Conservation (phyloP, 2,797 vertebrate species). For the Rhadinocentrus ornatus region DNA sequence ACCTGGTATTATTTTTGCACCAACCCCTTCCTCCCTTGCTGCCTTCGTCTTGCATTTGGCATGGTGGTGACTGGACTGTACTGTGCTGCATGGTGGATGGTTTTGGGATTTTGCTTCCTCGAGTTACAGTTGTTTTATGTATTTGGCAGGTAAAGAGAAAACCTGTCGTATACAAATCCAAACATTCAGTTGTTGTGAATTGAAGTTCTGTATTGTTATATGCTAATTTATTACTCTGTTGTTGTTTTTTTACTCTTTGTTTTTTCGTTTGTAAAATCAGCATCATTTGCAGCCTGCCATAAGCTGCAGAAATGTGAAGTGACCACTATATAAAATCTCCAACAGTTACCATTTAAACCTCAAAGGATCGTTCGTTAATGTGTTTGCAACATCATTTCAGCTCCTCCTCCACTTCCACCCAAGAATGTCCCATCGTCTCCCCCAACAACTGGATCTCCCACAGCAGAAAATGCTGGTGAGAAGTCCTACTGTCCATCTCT, state of each 20-base stretch:
- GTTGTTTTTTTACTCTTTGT: not conserved
- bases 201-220: not conserved
- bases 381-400: conserved; percentile 80
- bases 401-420: conserved; percentile 94
- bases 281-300: conserved; percentile 1
- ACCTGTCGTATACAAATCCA: not conserved
- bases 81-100: conserved; percentile 58
- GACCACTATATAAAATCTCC: not conserved
- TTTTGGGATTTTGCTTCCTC: conserved; percentile 26
- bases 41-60: conserved; percentile 54
- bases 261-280: not conserved
- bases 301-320: not conserved
- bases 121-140: conserved; percentile 23
- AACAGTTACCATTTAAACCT: not conserved
- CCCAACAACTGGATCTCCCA: conserved; percentile 81
- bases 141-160: conserved; percentile 10
- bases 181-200: conserved; percentile 5
- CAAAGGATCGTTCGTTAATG: conserved; percentile 44
- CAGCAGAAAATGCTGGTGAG: conserved; percentile 85
- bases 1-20: conserved; percentile 17
- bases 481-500: conserved; percentile 12
- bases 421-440: conserved; percentile 92
- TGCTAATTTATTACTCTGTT: not conserved
- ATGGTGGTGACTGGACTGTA: conserved; percentile 50
- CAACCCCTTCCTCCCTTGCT: conserved; percentile 4